phyloP scores from a whole-genome alignment of 2,888 invertebrate species.

The Cactoblastis cactorum region DNA sequence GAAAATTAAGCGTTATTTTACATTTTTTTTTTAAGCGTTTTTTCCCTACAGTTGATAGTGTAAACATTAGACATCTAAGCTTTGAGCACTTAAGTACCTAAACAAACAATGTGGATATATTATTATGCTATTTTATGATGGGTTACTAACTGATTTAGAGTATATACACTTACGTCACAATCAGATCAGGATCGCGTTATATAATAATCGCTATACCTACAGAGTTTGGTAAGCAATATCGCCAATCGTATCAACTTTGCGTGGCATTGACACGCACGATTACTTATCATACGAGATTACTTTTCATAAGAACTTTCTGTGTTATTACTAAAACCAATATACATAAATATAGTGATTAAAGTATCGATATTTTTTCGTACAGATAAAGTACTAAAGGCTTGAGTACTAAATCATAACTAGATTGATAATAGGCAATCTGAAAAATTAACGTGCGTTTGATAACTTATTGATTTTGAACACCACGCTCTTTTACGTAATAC shows the following conservation, averaged over 20 bases:
- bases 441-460: conserved; percentile 37
- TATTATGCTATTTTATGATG: neutral
- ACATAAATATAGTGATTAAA: neutral
- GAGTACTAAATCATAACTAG: conserved; percentile 19
- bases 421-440: no score
- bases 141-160: conserved; percentile 1
- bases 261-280: neutral
- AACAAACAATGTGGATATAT: conserved; percentile 13
- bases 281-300: no score
- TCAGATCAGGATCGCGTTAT: conserved; percentile 57
- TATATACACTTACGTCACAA: conserved; percentile 55
- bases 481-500: conserved; percentile 59
- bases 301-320: neutral
- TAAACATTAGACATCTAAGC: neutral
- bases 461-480: conserved; percentile 59
- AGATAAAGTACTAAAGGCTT: neutral
- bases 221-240: conserved; percentile 14
- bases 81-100: conserved; percentile 12
- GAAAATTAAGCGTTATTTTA: no score
- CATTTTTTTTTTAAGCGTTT: no score
- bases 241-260: conserved; percentile 6
- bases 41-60: neutral
- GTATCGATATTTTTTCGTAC: neutral
- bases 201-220: conserved; percentile 34
- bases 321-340: neutral